Evolutionary conservation across 2,797 vertebrate species (phyloP), one percentile per base, ranked within the genome.

Genomic region (Hippocampus kuda): DNA sequence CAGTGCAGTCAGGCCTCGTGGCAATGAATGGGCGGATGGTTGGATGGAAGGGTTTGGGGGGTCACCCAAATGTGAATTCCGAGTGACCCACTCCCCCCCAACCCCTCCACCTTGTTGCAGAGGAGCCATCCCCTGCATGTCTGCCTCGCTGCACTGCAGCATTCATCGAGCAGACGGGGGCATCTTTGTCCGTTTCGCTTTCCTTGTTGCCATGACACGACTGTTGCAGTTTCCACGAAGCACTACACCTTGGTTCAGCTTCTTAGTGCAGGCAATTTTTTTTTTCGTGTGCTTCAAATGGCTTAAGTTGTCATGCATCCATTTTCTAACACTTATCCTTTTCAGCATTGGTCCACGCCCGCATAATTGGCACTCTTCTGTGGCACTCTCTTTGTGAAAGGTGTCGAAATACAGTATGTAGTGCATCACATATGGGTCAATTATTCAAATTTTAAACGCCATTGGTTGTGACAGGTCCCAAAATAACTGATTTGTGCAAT

Each of bases 21-120:
- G 73, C 71, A 54, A 65, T 30, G 24, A 57, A 44, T 46, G 57
- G 72, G 59, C 60, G 68, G 51, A 53, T 53, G 24, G 48, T 41
- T 61, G 4, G 53, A 22, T 53, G 22, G 30, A 16, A 42, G 20
- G 42, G 56, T 27, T 59, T 68, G 57, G 72, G 72, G 77, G 76
- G 75, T 77, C 12, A 44, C 85, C 86, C 85, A 88, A 88, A 84
- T 85, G 82, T 85, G 83, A 79, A 87, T 89, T 88, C 82, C 84
- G 82, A 75, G 53, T 82, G 84, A 87, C 87, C 86, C 83, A 86
- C 69, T 88, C 85, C 75, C 83, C 74, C 82, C 80, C 7, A 20
- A 18, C 6, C 20, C 46, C 76, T 72, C 71, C 65, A 66, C 74
- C 74, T 74, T 80, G 77, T 72, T 67, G 61, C 77, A 75, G 66